phyloP scores from a whole-genome alignment of 2,888 invertebrate genomes.

The Trypoxylon attenuatum region DNA sequence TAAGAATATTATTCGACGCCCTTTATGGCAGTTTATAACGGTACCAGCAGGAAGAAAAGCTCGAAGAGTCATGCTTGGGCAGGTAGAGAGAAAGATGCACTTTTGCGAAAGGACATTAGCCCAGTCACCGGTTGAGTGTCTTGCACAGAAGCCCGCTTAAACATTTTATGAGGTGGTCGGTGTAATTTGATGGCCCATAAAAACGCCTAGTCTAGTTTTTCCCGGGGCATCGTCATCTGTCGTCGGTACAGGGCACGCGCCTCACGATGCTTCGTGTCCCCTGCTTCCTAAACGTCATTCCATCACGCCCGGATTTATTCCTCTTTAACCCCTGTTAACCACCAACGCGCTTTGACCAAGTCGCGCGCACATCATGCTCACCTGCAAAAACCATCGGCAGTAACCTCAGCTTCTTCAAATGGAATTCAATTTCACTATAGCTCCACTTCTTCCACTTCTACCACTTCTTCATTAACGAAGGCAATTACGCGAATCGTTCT shows the following conservation, averaged over 20 bases:
- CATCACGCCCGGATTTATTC: constrained; percentile 43
- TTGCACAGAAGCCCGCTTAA: constrained; percentile 73
- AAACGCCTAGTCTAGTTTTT: constrained; percentile 74
- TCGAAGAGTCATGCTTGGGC: constrained; percentile 4
- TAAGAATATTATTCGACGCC: neutral
- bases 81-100: constrained; percentile 33
- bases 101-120: constrained; percentile 64
- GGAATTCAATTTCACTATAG: no score
- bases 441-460: no score
- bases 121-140: constrained; percentile 59
- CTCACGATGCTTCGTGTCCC: constrained; percentile 50
- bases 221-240: constrained; percentile 63
- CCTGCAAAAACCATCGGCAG: no score
- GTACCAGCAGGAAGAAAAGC: neutral
- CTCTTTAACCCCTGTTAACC: constrained; percentile 24
- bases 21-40: neutral
- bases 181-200: constrained; percentile 75
- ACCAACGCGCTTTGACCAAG: neutral
- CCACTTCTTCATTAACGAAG: no score
- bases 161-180: constrained; percentile 74
- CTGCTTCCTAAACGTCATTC: constrained; percentile 57
- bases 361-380: neutral
- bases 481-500: no score
- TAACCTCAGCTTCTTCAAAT: no score
- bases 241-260: constrained; percentile 61